Base-by-base conservation (phyloP, 2,888 invertebrate genomes). In the Nezara viridula region DNA sequence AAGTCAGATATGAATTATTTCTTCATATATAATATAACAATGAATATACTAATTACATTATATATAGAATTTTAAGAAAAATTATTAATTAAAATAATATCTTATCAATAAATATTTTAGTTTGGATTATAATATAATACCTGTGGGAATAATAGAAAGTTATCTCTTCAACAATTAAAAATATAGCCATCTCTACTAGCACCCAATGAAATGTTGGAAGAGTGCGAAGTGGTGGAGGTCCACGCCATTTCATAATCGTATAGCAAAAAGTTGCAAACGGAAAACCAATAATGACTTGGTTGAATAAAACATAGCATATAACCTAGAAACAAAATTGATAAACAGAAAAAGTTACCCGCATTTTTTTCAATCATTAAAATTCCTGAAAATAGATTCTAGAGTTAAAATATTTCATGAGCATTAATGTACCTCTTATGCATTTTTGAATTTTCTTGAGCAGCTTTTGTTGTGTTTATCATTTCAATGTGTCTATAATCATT, bases 101-200 rank as follows among this genome's bases (percentile, higher is more conserved):
- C n/a, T n/a, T n/a, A n/a, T n/a, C n/a, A n/a, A n/a, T n/a, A n/a
- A n/a, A n/a, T n/a, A n/a, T n/a, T n/a, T n/a, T n/a, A n/a, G n/a
- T n/a, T n/a, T n/a, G n/a, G n/a, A n/a, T n/a, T n/a, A 44, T 19
- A 77, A 24, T 40, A 7, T 55, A 16, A 91, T 92, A 95, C 94
- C 97, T 95, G 93, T 97, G 97, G 19, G 96, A 95, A 92, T 97
- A 97, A 92, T 97, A 97, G 93, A 97, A 97, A 89, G 95, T 95
- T 91, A 96, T 94, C 93, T 97, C 97, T 92, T 97, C 96, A 91
- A 96, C 94, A 40, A 97, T 92, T 91, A 96, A 95, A 92, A 95
- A 96, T 86, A 96, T 93, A 0, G 95, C 95, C 90, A 97, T 93
- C 92, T 97, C 96, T 88, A 96, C 94, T 81, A 96, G 93, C 7